These are phyloP conservation scores for Matsumurasca onukii DNA, from an alignment of 1,140 invertebrate species.

Conservation along the genomic window DNA sequence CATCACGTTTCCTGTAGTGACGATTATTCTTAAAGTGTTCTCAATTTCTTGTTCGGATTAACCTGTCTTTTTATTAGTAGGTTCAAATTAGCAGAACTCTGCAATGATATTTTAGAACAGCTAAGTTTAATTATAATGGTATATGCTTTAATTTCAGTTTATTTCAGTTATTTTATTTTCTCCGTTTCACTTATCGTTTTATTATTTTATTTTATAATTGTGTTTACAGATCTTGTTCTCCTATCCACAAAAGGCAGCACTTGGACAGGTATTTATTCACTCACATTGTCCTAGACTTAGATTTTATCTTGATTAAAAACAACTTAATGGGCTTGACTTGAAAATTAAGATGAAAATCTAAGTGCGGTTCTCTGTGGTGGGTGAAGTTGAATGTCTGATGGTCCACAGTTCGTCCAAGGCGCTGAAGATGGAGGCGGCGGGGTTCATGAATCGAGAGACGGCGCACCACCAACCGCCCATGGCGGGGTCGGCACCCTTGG, in stretches of 20 bases:
- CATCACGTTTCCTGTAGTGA: too few relatives aligned
- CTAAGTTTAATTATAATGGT: too few relatives aligned
- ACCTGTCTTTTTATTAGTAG: too few relatives aligned
- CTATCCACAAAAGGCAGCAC: constrained; percentile 3
- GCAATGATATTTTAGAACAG: too few relatives aligned
- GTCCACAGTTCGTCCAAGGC: constrained; percentile 60
- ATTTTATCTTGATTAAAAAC: neutral
- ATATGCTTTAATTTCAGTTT: neutral
- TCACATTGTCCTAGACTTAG: neutral
- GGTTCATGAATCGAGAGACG: constrained; percentile 45
- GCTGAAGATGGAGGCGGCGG: constrained; percentile 59
- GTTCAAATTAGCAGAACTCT: too few relatives aligned
- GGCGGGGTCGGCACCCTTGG: constrained; percentile 29
- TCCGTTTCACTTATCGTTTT: neutral
- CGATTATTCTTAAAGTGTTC: too few relatives aligned
- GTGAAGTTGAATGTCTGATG: too few relatives aligned
- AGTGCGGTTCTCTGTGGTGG: neutral
- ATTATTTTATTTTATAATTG: constrained; percentile 15
- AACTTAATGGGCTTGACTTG: neutral
- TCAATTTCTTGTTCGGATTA: too few relatives aligned
- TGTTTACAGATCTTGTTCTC: constrained; percentile 29
- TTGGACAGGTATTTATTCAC: constrained; percentile 18
- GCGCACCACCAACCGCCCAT: constrained; percentile 34
- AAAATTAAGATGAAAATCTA: neutral
- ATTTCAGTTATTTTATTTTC: constrained; percentile 2